Evolutionary conservation across 2,113 vertebrate species (phyloP), one percentile per base, ranked within the genome.

Genomic region (Meleagris gallopavo): DNA sequence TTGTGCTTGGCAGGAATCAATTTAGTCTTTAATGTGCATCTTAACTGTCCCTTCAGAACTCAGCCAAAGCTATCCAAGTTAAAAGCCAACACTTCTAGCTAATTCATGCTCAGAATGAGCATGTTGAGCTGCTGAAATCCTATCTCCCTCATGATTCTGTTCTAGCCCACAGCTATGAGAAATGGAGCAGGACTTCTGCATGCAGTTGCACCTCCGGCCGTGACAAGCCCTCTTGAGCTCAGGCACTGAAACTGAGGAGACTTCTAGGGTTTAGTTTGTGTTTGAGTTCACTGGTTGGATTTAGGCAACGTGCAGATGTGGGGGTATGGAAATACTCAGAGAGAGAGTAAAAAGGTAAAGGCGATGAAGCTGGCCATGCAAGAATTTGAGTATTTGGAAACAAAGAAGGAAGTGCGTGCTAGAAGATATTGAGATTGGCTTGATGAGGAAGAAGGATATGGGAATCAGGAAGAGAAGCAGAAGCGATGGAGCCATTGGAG

Each of bases 11-110:
- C 81, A 84, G 65, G 66, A 79, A 38, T 29, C 38, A 21, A 45
- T 75, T 89, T 94, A 70, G 69, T 89, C 83, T 91, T 54, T 17
- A 65, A 57, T 57, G 82, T 58, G 9, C 50, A 69, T 92, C 77
- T 95, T 79, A 72, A 21, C 66, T 81, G 21, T 92, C 62, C 18
- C 36, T 90, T 83, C 43, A 78, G 74, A 82, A 90, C 48, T 75
- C 34, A 86, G 57, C 77, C 73, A 78, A 79, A 93, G 48, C 45
- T 84, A 10, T 46, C 32, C 0, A 0, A 55, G 29, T 62, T 69
- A 69, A 61, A 74, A 86, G 69, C 62, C 55, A 86, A 55, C 83
- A 57, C 10, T 71, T 86, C 8, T 20, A n/a, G 20, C 61, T 78
- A 84, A 30, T 77, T 84, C 24, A 9, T n/a, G 46, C 73, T 89